Evolutionary conservation across 1,140 invertebrate genomes (phyloP).

Genomic region (Chrysomallon squamiferum): DNA sequence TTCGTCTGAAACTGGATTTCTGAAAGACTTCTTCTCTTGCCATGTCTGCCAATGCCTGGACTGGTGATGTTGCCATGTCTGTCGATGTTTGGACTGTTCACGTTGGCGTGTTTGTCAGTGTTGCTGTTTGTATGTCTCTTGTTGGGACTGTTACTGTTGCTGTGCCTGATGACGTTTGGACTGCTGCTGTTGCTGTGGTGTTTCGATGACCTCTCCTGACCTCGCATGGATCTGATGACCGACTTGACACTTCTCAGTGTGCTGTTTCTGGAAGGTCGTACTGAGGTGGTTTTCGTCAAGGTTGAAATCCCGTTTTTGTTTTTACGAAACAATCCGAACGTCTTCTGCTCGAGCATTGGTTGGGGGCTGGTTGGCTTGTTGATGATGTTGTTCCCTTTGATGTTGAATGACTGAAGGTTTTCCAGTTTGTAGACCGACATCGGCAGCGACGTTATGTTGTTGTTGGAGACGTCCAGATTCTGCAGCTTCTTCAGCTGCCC

Average conservation of each 20-base stretch:
- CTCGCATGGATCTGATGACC: neutral
- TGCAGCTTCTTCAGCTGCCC: slow-evolving; percentile 44
- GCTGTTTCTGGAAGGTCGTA: slow-evolving; percentile 9
- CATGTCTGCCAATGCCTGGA: no score
- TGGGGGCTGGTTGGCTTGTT: neutral
- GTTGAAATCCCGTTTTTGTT: neutral
- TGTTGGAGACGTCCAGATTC: slow-evolving; percentile 51
- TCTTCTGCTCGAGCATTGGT: neutral
- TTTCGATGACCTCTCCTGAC: no score
- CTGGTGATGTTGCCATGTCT: no score
- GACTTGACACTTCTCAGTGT: neutral
- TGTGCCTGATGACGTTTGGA: no score
- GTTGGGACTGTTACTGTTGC: no score
- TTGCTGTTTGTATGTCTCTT: no score
- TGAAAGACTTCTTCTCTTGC: no score
- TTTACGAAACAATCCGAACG: neutral
- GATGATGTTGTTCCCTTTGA: slow-evolving; percentile 21
- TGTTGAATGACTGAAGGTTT: slow-evolving; percentile 49
- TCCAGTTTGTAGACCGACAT: slow-evolving; percentile 44
- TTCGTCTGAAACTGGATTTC: neutral
- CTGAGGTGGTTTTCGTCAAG: slow-evolving; percentile 3
- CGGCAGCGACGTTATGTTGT: slow-evolving; percentile 45
- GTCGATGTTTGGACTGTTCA: no score
- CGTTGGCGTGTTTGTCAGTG: no score
- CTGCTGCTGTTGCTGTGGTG: no score